phyloP scores from a whole-genome alignment of 2,797 vertebrate genomes.

The Hippopotamyrus pictus region DNA sequence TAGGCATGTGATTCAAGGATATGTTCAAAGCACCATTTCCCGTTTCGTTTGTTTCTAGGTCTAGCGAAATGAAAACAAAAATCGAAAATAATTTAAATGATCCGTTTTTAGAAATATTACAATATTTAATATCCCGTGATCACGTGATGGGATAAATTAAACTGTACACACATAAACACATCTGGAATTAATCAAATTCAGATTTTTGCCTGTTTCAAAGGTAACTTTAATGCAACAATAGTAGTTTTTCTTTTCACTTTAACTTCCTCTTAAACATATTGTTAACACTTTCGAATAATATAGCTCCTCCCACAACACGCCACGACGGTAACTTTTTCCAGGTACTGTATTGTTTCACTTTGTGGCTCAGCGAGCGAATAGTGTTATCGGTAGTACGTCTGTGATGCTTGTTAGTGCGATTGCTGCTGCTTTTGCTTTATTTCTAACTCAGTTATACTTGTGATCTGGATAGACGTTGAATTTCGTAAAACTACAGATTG shows the following conservation, averaged over 20 bases:
- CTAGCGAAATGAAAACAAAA: not conserved
- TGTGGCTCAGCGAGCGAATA: not conserved
- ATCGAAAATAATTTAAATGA: not conserved
- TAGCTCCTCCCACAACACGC: not conserved
- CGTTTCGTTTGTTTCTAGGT: not conserved
- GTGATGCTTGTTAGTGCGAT: not conserved
- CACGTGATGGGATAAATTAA: not conserved
- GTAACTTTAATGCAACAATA: not conserved
- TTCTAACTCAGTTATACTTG: not conserved
- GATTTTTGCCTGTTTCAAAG: not conserved
- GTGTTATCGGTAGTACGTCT: not conserved
- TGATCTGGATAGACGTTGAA: not conserved
- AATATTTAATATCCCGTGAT: not conserved
- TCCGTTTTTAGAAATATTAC: not conserved
- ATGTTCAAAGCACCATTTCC: not conserved
- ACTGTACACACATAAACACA: not conserved
- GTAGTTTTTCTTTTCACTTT: not conserved
- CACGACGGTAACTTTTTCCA: conserved; percentile 3
- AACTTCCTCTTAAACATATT: not conserved
- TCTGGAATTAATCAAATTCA: not conserved
- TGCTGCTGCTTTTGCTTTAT: not conserved
- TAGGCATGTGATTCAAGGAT: not conserved
- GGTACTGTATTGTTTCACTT: conserved; percentile 1
- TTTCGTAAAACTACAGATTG: not conserved
- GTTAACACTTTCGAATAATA: not conserved